Evolutionary conservation across 2,113 vertebrate species (phyloP), one percentile per base, ranked within the genome.

Genomic region (Ibidorhyncha struthersii): DNA sequence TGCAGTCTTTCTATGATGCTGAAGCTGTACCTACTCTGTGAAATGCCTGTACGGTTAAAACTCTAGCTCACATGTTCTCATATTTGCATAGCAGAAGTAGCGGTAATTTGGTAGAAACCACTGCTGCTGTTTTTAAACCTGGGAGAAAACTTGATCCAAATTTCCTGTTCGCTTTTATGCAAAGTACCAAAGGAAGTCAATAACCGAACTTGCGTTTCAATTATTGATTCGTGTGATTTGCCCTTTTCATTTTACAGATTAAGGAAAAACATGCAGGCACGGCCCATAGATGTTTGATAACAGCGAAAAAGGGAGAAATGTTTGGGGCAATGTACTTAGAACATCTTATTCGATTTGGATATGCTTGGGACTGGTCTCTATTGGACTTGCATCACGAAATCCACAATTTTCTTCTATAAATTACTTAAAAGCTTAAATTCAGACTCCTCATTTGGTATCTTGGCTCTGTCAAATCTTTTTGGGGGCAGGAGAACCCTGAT

Each of bases 401-500:
- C 45, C 29, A 41, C 1, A 20, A 11, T 40, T 63, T 49, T 45
- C 13, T 4, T 65, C 17, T 82, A 69, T 25, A 32, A 72, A 55
- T 71, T 27, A 30, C 50, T 47, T 16, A 52, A 20, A 72, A 58
- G 55, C 29, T 65, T 36, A 25, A 82, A 53, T 43, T 40, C 36
- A 58, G 56, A 25, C 7, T 3, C 38, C 29, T 15, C 27, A 13
- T 30, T 9, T 34, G 30, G 30, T 14, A 34, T 23, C 26, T 90
- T 77, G 50, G 27, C 63, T 83, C 29, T 52, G 36, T 32, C 14
- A 43, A 20, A 26, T 34, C 2, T 52, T 58, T 38, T 30, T 8
- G 17, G n/a, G 43, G 11, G 8, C 6, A 14, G 16, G 19, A 5
- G 12, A 73, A 2, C 26, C 25, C 8, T 45, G 17, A 0, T 27